Percentiles rank a stretch among this genome's conserved stretches.
These are phyloP conservation scores for Drosophila anomalata DNA, from an alignment of 2,888 invertebrate species.

Conservation along the genomic window DNA sequence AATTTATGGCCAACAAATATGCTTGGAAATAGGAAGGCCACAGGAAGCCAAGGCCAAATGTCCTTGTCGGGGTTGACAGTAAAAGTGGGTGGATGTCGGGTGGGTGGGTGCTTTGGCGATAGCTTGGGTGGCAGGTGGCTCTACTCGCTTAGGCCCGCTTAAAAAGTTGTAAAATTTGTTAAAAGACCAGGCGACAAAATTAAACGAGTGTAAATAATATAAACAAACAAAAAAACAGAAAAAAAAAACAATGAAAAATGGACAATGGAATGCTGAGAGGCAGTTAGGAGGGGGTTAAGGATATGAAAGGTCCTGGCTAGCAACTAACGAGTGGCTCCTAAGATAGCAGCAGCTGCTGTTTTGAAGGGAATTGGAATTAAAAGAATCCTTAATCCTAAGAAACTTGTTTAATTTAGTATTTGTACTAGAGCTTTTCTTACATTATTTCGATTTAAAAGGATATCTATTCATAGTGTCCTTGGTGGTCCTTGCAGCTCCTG, in stretches of 20 bases:
- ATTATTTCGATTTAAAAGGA: too few relatives aligned
- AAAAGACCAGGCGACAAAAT: constrained; percentile 57
- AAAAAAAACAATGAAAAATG: constrained; percentile 50
- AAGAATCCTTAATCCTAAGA: neutral
- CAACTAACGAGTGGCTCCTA: neutral
- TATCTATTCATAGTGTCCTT: too few relatives aligned
- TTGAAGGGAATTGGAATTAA: neutral
- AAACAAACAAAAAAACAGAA: neutral
- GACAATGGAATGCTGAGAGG: constrained; percentile 11
- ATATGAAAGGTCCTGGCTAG: neutral
- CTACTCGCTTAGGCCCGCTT: constrained; percentile 45
- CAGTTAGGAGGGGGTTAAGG: neutral
- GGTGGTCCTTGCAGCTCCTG: too few relatives aligned
- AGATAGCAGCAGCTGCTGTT: constrained; percentile 17
- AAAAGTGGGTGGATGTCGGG: neutral
- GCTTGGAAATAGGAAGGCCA: constrained; percentile 44
- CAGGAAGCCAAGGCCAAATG: constrained; percentile 34
- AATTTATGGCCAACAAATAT: constrained; percentile 70
- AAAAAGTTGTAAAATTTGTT: constrained; percentile 69
- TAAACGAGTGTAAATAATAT: constrained; percentile 63
- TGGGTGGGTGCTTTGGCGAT: neutral
- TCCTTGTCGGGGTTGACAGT: neutral
- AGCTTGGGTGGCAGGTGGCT: constrained; percentile 23
- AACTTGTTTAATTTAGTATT: too few relatives aligned
- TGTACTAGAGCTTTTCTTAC: too few relatives aligned